These are phyloP conservation scores for Lates japonicus DNA, from an alignment of 2,797 vertebrate genomes.

Conservation along the genomic window DNA sequence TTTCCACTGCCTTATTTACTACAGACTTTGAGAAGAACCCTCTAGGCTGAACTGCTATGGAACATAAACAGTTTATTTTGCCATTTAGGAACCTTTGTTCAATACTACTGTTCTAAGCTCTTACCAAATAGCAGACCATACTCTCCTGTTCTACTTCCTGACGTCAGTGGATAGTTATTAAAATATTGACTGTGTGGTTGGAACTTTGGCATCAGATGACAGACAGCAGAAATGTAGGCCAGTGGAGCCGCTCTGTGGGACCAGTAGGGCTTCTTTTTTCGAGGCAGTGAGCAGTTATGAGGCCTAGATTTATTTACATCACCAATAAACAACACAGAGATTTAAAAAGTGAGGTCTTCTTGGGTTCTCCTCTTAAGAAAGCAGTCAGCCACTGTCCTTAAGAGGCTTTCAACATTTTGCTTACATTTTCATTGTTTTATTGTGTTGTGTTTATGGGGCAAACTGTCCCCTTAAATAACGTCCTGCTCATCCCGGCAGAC, in stretches of 20 bases:
- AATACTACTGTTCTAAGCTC: slow-evolving; percentile 3
- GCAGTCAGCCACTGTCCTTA: slow-evolving; percentile 1
- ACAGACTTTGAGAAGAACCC: slow-evolving; percentile 24
- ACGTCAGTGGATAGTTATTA: slow-evolving; percentile 55
- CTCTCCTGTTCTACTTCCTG: slow-evolving; percentile 37
- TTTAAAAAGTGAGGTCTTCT: slow-evolving; percentile 12
- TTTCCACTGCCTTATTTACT: slow-evolving; percentile 34
- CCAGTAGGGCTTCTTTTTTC: slow-evolving; percentile 27
- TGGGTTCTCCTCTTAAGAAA: background rate
- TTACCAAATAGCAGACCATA: slow-evolving; percentile 1
- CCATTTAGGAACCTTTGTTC: slow-evolving; percentile 29
- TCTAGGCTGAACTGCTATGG: slow-evolving; percentile 25
- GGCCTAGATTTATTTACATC: slow-evolving; percentile 58
- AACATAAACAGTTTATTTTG: slow-evolving; percentile 47
- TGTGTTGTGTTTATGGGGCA: slow-evolving; percentile 23
- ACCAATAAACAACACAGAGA: slow-evolving; percentile 36
- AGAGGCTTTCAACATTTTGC: slow-evolving; percentile 34
- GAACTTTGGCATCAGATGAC: slow-evolving; percentile 78
- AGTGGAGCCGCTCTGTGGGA: slow-evolving; percentile 55
- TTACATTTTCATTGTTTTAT: slow-evolving; percentile 32
- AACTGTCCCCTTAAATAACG: slow-evolving; percentile 66
- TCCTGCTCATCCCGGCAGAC: slow-evolving; percentile 49
- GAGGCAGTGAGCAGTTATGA: slow-evolving; percentile 37
- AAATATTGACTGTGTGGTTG: slow-evolving; percentile 70
- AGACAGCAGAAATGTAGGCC: slow-evolving; percentile 68